phyloP scores from a whole-genome alignment of 2,797 vertebrate genomes.

The Anisognathus igniventris region DNA sequence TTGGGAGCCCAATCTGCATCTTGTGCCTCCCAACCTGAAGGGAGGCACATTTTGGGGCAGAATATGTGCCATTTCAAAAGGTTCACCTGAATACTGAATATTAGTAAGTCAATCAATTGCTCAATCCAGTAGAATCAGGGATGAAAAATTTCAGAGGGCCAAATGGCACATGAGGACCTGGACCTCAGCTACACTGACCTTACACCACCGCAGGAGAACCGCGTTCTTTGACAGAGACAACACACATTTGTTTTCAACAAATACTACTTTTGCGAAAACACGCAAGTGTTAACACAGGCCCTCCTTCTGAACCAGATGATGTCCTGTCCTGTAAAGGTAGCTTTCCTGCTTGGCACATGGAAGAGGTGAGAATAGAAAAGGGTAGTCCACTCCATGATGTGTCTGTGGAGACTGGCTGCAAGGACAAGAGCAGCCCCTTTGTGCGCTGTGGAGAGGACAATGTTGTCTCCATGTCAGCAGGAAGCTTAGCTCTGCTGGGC shows the following conservation, averaged over 20 bases:
- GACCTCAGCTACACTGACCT: not conserved
- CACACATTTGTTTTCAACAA: not conserved
- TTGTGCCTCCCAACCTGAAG: not conserved
- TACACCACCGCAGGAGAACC: not conserved
- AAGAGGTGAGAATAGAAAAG: not conserved
- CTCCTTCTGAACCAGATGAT: not conserved
- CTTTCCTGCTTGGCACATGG: not conserved
- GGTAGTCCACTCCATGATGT: not conserved
- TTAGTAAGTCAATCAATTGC: not conserved
- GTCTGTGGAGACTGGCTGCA: rapidly evolving
- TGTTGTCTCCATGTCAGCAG: not conserved
- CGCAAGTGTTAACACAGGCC: rapidly evolving
- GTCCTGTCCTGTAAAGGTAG: not conserved
- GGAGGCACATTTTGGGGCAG: not conserved
- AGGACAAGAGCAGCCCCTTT: not conserved
- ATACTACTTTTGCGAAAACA: not conserved
- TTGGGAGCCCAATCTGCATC: not conserved
- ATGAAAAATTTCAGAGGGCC: not conserved
- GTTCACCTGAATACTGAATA: not conserved
- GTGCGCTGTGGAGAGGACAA: not conserved
- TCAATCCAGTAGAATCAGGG: not conserved
- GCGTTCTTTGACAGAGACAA: not conserved
- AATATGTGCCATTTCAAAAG: not conserved
- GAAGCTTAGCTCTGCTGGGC: not conserved
- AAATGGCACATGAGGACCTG: not conserved